Base-by-base conservation (phyloP, 2,113 vertebrate species). In the Motacilla alba region DNA sequence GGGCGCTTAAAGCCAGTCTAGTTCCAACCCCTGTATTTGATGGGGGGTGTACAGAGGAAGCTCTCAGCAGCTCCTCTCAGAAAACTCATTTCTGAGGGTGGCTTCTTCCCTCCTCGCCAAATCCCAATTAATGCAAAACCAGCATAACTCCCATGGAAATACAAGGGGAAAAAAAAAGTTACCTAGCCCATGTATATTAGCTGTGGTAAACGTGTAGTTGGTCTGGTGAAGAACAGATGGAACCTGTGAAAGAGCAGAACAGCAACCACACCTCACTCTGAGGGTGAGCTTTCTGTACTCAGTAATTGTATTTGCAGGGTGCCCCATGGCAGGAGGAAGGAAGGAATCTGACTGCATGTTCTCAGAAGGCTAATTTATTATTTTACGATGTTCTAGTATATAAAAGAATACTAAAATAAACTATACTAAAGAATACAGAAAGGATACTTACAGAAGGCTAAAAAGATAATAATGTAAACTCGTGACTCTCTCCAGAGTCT, bases 181-280 rank as follows among this genome's bases (percentile, higher is more conserved):
- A n/a, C 3, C 11, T 47, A 80, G 30, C 23, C 14, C 0, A 0
- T 23, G 24, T 20, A 4, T 11, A n/a, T 55, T 70, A 69, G n/a
- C n/a, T 49, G 8, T 6, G 7, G 15, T 90, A 69, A 77, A 83
- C 31, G 20, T 0, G 7, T 11, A 23, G 39, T 23, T 64, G 31
- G 4, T 69, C 23, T 27, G 12, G 14, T 76, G 58, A 68, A 37
- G n/a, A 35, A 43, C 16, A 12, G 8, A 3, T 5, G 7, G 73
- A 91, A 66, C 28, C n/a, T 7, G 4, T 39, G 46, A 59, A 67
- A 26, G 4, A 63, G 24, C 49, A 75, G 43, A 64, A 59, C 11
- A 78, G 33, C 46, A 70, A 17, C n/a, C 15, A 3, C 4, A 7
- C 55, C 49, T 85, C 14, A 18, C 24, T 2, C 20, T 47, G 0